Percentiles rank a stretch among this genome's conserved stretches.
phyloP scores from a whole-genome alignment of 2,797 vertebrate genomes.

The Coilia nasus region DNA sequence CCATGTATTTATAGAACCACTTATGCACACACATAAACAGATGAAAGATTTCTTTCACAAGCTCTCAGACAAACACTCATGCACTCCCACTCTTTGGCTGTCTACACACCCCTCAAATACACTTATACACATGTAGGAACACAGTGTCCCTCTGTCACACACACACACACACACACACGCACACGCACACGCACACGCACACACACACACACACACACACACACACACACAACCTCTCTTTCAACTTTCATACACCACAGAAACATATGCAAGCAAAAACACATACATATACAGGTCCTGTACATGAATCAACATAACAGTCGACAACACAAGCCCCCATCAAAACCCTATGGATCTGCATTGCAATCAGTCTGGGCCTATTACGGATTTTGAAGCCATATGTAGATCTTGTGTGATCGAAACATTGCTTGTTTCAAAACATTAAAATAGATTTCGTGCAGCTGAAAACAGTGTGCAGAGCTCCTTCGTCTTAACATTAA shows the following conservation, averaged over 20 bases:
- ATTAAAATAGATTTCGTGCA: too few relatives aligned
- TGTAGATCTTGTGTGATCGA: too few relatives aligned
- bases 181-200: neutral
- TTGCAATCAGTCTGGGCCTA: too few relatives aligned
- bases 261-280: neutral
- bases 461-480: too few relatives aligned
- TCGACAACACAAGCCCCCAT: neutral
- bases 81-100: neutral
- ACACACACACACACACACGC: neutral
- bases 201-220: neutral
- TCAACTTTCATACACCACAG: neutral
- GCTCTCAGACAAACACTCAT: neutral
- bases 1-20: too few relatives aligned
- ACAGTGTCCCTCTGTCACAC: neutral
- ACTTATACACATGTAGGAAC: too few relatives aligned
- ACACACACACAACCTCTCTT: neutral
- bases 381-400: too few relatives aligned
- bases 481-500: too few relatives aligned
- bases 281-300: neutral
- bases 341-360: neutral
- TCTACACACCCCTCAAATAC: neutral
- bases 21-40: neutral
- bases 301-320: neutral
- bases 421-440: too few relatives aligned
- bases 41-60: neutral